These are phyloP conservation scores for Pterobdella sp. DNA, from an alignment of 2,888 invertebrate species.

Conservation along the genomic window DNA sequence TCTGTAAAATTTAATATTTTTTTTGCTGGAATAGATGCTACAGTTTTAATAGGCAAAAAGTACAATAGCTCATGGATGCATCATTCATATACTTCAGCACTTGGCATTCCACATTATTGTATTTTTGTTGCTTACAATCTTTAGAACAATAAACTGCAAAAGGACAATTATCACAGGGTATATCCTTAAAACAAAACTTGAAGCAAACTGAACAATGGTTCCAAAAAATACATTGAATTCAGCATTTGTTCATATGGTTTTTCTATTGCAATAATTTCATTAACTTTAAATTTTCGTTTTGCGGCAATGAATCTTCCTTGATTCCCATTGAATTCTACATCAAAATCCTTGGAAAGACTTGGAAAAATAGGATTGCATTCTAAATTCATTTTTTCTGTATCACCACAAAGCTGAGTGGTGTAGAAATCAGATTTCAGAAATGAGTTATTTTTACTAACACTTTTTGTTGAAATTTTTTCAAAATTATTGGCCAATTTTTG, in stretches of 20 bases:
- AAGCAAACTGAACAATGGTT: conserved; percentile 64
- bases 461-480: conserved; percentile 39
- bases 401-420: background rate
- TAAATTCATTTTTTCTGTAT: background rate
- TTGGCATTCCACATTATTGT: conserved; percentile 34
- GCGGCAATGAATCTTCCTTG: conserved; percentile 45
- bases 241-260: conserved; percentile 71
- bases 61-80: conserved; percentile 34
- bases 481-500: conserved; percentile 40
- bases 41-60: conserved; percentile 33
- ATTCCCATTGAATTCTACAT: conserved; percentile 39
- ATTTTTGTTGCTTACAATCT: conserved; percentile 31
- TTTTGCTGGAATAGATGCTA: conserved; percentile 24
- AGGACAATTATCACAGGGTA: conserved; percentile 34
- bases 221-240: conserved; percentile 54
- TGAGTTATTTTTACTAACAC: background rate
- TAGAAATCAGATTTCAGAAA: background rate
- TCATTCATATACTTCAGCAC: conserved; percentile 28
- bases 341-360: conserved; percentile 31
- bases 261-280: conserved; percentile 70
- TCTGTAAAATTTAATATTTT: background rate
- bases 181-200: background rate
- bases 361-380: conserved; percentile 18
- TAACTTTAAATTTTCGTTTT: conserved; percentile 49
- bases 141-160: conserved; percentile 33